Evolutionary conservation across 1,140 invertebrate species (phyloP), one percentile per base, ranked within the genome.

Genomic region (Muscidifurax raptorellus): DNA sequence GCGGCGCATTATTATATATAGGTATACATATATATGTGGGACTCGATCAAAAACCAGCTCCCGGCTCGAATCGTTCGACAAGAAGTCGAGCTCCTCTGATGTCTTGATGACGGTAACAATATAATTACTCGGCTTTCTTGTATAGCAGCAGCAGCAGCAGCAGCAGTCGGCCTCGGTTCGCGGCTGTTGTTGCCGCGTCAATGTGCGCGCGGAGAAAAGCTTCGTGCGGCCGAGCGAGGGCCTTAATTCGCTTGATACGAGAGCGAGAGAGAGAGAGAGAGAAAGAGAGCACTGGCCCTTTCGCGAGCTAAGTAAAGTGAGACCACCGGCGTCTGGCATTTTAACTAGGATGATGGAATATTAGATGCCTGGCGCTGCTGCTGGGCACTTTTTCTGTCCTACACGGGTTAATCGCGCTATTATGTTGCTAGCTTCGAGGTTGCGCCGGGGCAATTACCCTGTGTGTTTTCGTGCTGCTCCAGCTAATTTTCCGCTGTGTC

Each of bases 31-130:
- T 27, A 67, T 27, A 27, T 7, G 64, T n/a, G 12, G n/a, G 28
- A 30, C 27, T 40, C 71, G 71, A 74, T 40, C 71, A 74, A 74
- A 74, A 74, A 74, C 13, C 32, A 74, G 32, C 32, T 74, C 30
- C 32, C 32, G 32, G 32, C 71, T 74, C 32, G 27, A n/a, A n/a
- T 12, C 32, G 32, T 27, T 22, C 80, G 66, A 75, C 77, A 86
- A 86, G 77, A 86, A 86, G 76, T 28, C 76, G 52, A 59, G 52
- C 18, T 59, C 0, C 22, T 59, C 59, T 79, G 83, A 85, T 83
- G 86, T 85, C 81, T 86, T 85, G 81, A 86, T 85, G 80, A 86
- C 79, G 79, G 47, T 86, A 86, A 86, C 86, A 78, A 84, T 86
- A 79, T 86, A 87, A 86, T 86, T 85, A 85, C 79, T 82, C 79